Evolutionary conservation across 2,113 vertebrate genomes (phyloP), one percentile per base, ranked within the genome.

Genomic region (Pomatostomus ruficeps): DNA sequence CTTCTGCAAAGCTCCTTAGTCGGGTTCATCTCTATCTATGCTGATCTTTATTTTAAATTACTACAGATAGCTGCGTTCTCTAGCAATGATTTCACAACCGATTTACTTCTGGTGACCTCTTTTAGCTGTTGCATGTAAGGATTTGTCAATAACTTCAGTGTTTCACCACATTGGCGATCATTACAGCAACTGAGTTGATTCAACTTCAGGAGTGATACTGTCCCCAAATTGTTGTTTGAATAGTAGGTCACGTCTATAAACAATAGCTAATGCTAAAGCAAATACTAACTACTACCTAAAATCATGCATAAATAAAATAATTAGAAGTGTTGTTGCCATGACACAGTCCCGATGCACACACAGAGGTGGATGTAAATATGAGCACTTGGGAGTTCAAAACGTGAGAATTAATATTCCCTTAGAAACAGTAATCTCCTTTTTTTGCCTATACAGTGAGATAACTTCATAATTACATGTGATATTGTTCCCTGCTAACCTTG

Each of bases 271-370:
- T 46, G 35, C 82, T 46, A 24, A 40, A 67, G n/a, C 17, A 38
- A 54, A 70, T 16, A 2, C n/a, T 18, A 7, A 33, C 12, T 19
- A 2, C 23, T 22, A 2, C 35, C 35, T 63, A 17, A 63, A 85
- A 11, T 42, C 8, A 2, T 4, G 33, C 10, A 6, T 38, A 43
- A 84, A 26, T 77, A 7, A 63, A 63, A 21, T 26, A 36, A 13
- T 25, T 12, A 1, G 6, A 23, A 8, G 8, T 25, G 5, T 3
- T 24, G 14, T 29, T 76, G 54, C 2, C 0, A 4, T 4, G 1
- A 2, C 31, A 2, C 43, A 45, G 24, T 31, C 59, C 54, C 4
- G 3, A 19, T 51, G 4, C 0, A 0, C 10, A 6, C 35, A 5
- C 11, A 7, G 48, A 21, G 52, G 36, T n/a, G 52, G 55, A 19